Evolutionary conservation across 2,113 vertebrate genomes (phyloP).

Genomic region (Pteropus alecto): DNA sequence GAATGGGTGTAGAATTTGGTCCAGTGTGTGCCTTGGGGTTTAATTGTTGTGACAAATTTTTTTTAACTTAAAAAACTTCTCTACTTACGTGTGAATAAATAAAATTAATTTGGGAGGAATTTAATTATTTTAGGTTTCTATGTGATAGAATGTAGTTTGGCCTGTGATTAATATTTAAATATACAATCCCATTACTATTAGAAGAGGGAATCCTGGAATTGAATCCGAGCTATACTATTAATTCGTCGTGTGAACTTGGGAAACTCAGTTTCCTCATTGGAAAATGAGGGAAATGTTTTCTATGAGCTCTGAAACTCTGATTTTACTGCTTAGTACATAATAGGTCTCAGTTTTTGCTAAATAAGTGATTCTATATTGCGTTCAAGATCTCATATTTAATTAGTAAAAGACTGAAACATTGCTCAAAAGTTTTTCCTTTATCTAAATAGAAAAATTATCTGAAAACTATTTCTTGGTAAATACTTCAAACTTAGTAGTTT

Average conservation of each 20-base stretch:
- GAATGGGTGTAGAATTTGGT: neutral
- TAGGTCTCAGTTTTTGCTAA: neutral
- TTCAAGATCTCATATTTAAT: neutral
- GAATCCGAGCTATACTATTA: neutral
- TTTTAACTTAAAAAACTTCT: neutral
- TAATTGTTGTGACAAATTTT: neutral
- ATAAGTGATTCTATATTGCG: neutral
- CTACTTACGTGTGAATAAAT: neutral
- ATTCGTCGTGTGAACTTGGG: neutral
- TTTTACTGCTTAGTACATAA: neutral
- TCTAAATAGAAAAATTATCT: neutral
- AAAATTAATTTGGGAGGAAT: neutral
- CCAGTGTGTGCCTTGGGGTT: neutral
- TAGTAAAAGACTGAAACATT: neutral
- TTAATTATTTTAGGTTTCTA: slow-evolving; percentile 42
- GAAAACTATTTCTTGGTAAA: neutral
- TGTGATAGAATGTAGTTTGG: neutral
- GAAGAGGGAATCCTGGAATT: neutral
- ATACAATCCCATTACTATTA: neutral
- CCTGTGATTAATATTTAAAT: slow-evolving; percentile 20
- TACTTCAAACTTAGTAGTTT: slow-evolving; percentile 35
- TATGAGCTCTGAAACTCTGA: neutral
- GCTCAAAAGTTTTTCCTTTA: neutral
- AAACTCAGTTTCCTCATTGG: neutral
- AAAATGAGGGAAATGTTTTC: slow-evolving; percentile 2